Evolutionary conservation across 1,140 invertebrate genomes (phyloP), one percentile per base, ranked within the genome.

Genomic region (Temnothorax nylanderi): DNA sequence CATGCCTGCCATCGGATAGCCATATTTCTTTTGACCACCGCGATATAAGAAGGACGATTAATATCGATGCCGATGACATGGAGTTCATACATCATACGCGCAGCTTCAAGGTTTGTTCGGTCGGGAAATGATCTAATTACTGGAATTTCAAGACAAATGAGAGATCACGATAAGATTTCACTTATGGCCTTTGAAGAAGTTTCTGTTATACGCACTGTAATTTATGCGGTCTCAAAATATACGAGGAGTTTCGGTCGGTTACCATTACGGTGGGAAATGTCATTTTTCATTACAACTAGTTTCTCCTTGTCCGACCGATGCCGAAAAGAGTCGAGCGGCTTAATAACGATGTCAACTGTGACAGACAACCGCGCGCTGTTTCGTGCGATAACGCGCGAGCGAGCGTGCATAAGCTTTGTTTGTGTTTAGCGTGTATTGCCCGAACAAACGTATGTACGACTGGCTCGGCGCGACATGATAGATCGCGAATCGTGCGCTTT

Each of bases 381-480:
- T 77, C 74, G 60, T 44, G 74, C 44, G 82, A 86, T 90, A 90
- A 86, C 89, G 81, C 44, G 71, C 56, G 87, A 80, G 62, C 69
- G 74, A 75, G 67, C 87, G 71, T 86, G 49, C 74, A 47, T 49
- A 87, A 69, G 69, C 75, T 56, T 62, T 34, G 60, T 80, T 89
- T 85, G 69, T 85, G 89, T 90, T 88, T 80, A 77, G 37, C 89
- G 58, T 76, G 71, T 90, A 86, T 82, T 76, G 82, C 86, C 58
- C 56, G 75, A 86, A 58, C 64, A 88, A 90, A 90, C 71, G 85
- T 85, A 90, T 62, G 75, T 69, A 81, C 47, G 34, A 71, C 80
- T 86, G 71, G 71, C 58, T 65, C 26, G 56, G 34, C 11, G 37
- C 49, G 32, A 34, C 44, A 11, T 81, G 76, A 64, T 65, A 65